Base-by-base conservation (phyloP, 2,797 vertebrate genomes). In the Toxotes lorentzi region DNA sequence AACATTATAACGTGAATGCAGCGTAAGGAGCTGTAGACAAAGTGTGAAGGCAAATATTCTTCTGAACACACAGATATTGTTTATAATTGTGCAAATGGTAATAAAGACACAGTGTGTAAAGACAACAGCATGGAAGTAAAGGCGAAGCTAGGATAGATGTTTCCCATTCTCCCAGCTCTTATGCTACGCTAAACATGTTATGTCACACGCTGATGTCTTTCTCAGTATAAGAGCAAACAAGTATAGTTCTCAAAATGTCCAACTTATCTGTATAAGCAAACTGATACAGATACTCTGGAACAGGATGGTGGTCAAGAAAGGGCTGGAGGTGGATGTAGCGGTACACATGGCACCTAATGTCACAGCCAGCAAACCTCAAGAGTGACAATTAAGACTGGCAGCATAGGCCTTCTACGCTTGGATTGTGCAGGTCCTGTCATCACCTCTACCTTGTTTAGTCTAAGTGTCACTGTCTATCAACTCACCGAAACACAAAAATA, bases 401-500 rank as follows among this genome's bases (percentile, higher is more conserved):
- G 75, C 34, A 66, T 54, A 60, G 72, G 73, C 62, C 73, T 68
- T 88, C 76, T 81, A 73, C 41, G 48, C 71, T 83, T 50, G 79
- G 83, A 89, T 89, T 92, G 87, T 83, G 81, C 84, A 61, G 77
- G 58, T 70, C 64, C 83, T 92, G 90, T 93, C 91, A 92, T 86
- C 93, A 81, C 86, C 76, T 86, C 83, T 24, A 76, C 85, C 86
- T 83, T 94, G 92, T 93, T 94, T 94, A 94, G 92, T 94, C 93
- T 93, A 67, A 86, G 81, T 87, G 91, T 92, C 91, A 90, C 67
- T 87, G 86, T 92, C 91, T 83, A 92, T 94, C 91, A 92, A 84
- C 84, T 91, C 83, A 74, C 77, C 66, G 24, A 78, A 30, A 82
- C 73, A 72, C 43, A 80, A 27, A 77, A 86, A 85, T 81, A 78